phyloP scores from a whole-genome alignment of 2,113 vertebrate species.

The Leptocoma aspasia region DNA sequence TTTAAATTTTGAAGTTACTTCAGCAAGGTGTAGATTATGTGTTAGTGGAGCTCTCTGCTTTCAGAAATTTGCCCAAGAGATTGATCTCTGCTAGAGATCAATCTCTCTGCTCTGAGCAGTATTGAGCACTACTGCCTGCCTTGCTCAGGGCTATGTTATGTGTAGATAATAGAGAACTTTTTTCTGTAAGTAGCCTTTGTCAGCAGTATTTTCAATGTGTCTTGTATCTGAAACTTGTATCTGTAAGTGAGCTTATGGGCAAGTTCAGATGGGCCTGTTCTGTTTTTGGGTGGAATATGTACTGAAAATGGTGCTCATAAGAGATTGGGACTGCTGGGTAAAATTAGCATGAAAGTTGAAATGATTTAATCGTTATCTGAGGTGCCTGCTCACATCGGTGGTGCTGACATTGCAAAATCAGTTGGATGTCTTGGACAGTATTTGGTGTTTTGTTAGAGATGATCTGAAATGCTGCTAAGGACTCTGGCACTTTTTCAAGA shows the following conservation, averaged over 20 bases:
- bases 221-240: neutral
- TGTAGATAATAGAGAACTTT: neutral
- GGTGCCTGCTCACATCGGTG: rapidly evolving
- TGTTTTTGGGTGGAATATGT: neutral
- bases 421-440: neutral
- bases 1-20: neutral
- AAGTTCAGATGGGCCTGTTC: neutral
- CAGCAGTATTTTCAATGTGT: neutral
- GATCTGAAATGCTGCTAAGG: neutral
- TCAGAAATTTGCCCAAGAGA: neutral
- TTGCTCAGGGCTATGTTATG: neutral
- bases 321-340: neutral
- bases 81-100: neutral
- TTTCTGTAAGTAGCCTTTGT: neutral
- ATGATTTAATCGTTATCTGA: neutral
- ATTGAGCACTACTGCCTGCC: neutral
- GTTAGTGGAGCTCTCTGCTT: neutral
- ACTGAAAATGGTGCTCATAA: neutral
- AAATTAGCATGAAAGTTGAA: neutral
- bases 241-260: neutral
- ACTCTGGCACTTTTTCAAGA: neutral
- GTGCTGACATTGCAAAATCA: neutral
- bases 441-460: neutral
- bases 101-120: neutral
- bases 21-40: neutral